These are phyloP conservation scores for Cosmopolites sordidus DNA, from an alignment of 2,888 invertebrate genomes.

Conservation along the genomic window DNA sequence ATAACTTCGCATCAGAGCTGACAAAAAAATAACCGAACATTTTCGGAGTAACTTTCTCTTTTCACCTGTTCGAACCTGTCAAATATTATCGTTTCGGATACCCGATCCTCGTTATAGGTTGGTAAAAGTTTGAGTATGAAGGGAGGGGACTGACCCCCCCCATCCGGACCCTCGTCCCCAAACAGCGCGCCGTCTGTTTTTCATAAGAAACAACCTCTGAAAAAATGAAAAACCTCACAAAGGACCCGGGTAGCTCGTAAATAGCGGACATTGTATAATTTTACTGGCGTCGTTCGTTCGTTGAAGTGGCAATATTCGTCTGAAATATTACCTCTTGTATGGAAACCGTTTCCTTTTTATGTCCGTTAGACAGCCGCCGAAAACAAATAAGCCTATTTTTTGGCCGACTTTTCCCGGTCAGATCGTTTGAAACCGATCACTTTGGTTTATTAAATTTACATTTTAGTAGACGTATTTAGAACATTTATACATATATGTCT, in stretches of 20 bases:
- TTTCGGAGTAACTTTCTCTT: no score
- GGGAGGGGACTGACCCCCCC: not conserved
- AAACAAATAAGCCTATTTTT: not conserved
- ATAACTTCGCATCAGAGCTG: no score
- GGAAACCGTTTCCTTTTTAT: conserved; percentile 1
- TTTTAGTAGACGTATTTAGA: no score
- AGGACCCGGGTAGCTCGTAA: conserved; percentile 6
- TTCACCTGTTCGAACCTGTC: no score
- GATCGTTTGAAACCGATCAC: not conserved
- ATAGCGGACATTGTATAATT: conserved; percentile 13
- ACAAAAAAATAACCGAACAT: no score
- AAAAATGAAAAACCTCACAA: conserved; percentile 7
- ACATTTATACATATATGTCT: no score
- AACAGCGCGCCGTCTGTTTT: not conserved
- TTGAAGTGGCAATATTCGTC: conserved; percentile 11
- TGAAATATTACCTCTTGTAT: conserved; percentile 9
- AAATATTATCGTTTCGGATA: not conserved
- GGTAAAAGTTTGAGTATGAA: not conserved
- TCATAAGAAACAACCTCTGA: conserved; percentile 4
- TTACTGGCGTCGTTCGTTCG: conserved; percentile 6
- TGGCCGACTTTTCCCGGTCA: not conserved
- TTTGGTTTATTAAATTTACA: not conserved
- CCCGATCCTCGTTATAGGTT: conserved; percentile 1
- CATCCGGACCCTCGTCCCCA: not conserved
- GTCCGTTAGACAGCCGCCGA: not conserved